phyloP scores from a whole-genome alignment of 2,113 vertebrate genomes.

The Chloroceryle aenea region DNA sequence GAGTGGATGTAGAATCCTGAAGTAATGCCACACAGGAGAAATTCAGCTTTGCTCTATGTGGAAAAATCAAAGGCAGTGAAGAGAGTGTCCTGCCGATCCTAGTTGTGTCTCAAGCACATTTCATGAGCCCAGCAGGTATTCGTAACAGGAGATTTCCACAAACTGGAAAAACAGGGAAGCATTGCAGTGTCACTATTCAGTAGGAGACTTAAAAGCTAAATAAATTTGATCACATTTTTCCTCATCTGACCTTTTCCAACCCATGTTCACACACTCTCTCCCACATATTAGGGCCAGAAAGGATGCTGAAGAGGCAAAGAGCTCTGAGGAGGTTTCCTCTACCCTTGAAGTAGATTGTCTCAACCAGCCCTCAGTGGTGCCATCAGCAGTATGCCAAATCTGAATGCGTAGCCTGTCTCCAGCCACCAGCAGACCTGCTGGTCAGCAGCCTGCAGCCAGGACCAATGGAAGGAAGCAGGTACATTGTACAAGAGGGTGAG shows the following conservation, averaged over 20 bases:
- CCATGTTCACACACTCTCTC: background rate
- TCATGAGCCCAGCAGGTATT: background rate
- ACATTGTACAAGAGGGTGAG: background rate
- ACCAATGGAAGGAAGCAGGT: background rate
- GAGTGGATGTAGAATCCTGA: background rate
- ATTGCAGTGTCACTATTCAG: background rate
- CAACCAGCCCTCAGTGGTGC: background rate
- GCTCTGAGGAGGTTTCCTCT: background rate
- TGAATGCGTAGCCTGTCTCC: too few species aligned
- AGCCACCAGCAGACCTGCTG: background rate
- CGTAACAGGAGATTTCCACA: background rate
- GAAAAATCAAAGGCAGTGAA: background rate
- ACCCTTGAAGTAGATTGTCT: background rate
- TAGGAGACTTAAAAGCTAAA: background rate
- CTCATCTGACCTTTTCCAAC: background rate
- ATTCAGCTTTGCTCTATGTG: background rate
- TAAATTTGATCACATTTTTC: background rate
- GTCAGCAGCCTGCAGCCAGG: background rate
- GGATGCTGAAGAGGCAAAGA: background rate
- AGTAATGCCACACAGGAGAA: background rate
- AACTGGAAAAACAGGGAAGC: background rate
- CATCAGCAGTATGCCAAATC: background rate
- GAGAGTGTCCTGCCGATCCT: background rate
- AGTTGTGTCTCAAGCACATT: too few species aligned
- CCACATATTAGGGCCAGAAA: background rate